Base-by-base conservation (phyloP, 2,888 invertebrate species). In the Agonopterix arenella region DNA sequence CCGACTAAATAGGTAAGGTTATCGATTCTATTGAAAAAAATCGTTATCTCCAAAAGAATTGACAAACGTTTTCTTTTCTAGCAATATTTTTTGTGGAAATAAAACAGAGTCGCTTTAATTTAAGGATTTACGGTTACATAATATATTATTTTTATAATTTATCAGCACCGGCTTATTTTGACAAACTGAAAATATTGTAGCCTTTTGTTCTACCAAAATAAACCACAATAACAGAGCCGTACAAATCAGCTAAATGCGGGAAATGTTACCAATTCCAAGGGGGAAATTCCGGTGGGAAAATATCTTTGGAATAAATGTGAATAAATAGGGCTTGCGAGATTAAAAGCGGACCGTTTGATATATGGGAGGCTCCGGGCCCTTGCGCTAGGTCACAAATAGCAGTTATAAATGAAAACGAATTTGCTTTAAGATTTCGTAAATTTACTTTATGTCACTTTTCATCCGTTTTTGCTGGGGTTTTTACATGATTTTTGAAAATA, bases 261-360 rank as follows among this genome's bases (percentile, higher is more conserved):
- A 81, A 83, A 78, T 67, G 80, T 73, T 77, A 78, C 78, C 77
- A 75, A 79, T 82, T 81, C 76, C 75, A 76, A 78, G 76, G 67
- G 78, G 78, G 80, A 82, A 83, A 80, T 80, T 84, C 85, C 82
- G 75, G 73, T 74, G 79, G 80, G 77, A 74, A 76, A 84, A 83
- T 83, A 82, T 83, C 78, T 83, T 83, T 78, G 74, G 73, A 77
- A 83, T 84, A 82, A 84, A 84, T 82, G 80, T 77, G 76, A 83
- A 84, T 83, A 84, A 84, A 84, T 84, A 83, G 81, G 80, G 70
- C 81, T 80, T 70, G 76, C 64, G 80, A 82, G 84, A 84, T 83
- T 83, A 84, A 84, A 84, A 78, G 80, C 81, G 76, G 76, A 56
- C 70, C 66, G 64, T 63, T 71, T 81, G 81, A 84, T 84, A 79